phyloP scores from a whole-genome alignment of 2,797 vertebrate species.

The Helarctos malayanus region DNA sequence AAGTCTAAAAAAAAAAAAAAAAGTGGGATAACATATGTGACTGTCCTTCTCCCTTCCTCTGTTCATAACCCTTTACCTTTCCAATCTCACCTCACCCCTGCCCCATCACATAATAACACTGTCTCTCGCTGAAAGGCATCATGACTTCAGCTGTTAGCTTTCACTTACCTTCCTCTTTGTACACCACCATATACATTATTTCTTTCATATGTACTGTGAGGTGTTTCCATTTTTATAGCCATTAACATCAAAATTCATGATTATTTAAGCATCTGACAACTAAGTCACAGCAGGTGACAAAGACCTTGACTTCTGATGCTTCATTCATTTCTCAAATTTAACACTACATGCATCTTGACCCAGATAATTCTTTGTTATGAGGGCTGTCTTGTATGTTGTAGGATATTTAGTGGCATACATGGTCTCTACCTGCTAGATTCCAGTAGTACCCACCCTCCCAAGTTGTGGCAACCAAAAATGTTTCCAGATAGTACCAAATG shows the following conservation, averaged over 20 bases:
- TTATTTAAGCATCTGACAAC: not conserved
- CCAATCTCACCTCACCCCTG: not conserved
- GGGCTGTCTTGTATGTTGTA: not conserved
- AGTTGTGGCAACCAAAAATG: not conserved
- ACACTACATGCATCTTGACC: not conserved
- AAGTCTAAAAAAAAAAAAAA: no score
- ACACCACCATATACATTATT: not conserved
- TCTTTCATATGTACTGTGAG: not conserved
- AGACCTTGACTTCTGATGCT: not conserved
- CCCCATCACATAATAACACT: not conserved
- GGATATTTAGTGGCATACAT: not conserved
- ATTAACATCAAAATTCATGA: not conserved
- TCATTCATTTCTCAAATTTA: not conserved
- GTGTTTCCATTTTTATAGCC: not conserved
- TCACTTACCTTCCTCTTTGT: not conserved
- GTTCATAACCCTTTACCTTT: not conserved
- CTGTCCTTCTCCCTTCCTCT: not conserved
- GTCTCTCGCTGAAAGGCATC: not conserved
- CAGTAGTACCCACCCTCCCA: not conserved
- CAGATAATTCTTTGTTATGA: not conserved
- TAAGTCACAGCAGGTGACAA: not conserved
- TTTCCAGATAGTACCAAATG: not conserved
- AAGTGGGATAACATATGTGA: not conserved
- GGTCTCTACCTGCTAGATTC: not conserved
- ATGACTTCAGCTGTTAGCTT: not conserved